Evolutionary conservation across 2,113 vertebrate species (phyloP).

Genomic region (Alouatta palliata): DNA sequence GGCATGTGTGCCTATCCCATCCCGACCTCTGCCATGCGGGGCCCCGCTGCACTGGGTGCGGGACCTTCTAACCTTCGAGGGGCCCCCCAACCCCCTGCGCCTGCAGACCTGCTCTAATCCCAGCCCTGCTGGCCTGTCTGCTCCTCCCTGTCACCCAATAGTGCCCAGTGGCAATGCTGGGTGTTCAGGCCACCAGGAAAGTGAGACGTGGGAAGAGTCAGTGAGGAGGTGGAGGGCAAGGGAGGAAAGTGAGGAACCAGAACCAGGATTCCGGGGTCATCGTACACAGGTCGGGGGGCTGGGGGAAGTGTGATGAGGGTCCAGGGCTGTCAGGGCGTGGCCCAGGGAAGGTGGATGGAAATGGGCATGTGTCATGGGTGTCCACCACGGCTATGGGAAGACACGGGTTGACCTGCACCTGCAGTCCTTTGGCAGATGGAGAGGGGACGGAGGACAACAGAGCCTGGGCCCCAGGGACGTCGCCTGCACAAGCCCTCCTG

Average conservation of each 20-base stretch:
- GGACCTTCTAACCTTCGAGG: accelerated
- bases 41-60: too few species aligned
- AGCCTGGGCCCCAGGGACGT: background rate
- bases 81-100: background rate
- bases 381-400: background rate
- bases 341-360: background rate
- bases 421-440: background rate
- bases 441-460: background rate
- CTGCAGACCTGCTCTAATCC: background rate
- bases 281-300: background rate
- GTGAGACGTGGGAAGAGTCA: background rate
- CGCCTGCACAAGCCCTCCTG: background rate
- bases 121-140: background rate
- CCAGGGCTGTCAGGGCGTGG: background rate
- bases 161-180: background rate
- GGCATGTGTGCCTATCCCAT: accelerated
- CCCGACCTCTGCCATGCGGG: background rate
- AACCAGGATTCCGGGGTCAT: background rate
- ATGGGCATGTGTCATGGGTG: too few species aligned
- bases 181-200: background rate
- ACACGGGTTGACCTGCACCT: background rate
- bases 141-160: background rate
- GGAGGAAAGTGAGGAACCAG: background rate
- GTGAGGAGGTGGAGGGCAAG: background rate
- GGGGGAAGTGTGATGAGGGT: background rate